phyloP scores from a whole-genome alignment of 1,140 invertebrate species.

The Macrobrachium rosenbergii region DNA sequence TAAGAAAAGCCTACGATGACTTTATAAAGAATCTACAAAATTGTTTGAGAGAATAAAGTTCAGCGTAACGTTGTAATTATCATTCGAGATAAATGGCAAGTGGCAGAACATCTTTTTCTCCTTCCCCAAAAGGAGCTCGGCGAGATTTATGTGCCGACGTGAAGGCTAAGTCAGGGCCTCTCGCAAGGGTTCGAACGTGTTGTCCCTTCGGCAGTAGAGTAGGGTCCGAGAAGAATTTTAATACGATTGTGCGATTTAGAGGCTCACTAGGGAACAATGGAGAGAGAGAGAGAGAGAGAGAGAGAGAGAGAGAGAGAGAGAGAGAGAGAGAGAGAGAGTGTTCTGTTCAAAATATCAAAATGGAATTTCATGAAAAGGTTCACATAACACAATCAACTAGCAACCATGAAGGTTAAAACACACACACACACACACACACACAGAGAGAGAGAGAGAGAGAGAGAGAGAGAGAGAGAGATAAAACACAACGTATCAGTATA shows the following conservation, averaged over 20 bases:
- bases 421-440: too few species aligned
- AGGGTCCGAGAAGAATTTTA: slow-evolving; percentile 46
- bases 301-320: slow-evolving; percentile 16
- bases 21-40: too few species aligned
- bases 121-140: background rate
- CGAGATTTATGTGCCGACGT: background rate
- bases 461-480: too few species aligned
- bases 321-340: background rate
- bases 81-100: too few species aligned
- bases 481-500: too few species aligned
- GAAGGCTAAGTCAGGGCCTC: background rate
- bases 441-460: too few species aligned
- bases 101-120: background rate
- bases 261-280: slow-evolving; percentile 22
- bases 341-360: background rate
- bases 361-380: too few species aligned
- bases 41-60: too few species aligned
- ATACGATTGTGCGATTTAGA: slow-evolving; percentile 46
- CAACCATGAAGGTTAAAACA: too few species aligned
- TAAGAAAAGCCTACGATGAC: too few species aligned
- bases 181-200: background rate
- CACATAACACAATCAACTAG: too few species aligned
- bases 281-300: slow-evolving; percentile 23
- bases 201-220: slow-evolving; percentile 26
- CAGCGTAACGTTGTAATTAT: too few species aligned